phyloP scores from a whole-genome alignment of 2,797 vertebrate species.

The Sebastes reedi region DNA sequence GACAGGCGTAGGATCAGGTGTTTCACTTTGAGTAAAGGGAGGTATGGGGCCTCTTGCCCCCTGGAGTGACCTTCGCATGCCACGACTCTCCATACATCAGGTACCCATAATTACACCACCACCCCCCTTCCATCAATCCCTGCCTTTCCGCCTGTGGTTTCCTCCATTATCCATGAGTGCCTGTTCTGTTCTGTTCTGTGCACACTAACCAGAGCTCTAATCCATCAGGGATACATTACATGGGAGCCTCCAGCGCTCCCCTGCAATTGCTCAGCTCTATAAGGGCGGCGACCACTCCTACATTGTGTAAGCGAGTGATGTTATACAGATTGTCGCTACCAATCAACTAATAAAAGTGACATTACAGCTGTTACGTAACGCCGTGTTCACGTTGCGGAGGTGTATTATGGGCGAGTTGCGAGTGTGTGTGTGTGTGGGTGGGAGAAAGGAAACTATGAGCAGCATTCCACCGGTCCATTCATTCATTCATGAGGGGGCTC shows the following conservation, averaged over 20 bases:
- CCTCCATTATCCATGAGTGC: constrained; percentile 73
- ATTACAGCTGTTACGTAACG: constrained; percentile 44
- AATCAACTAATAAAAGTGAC: constrained; percentile 48
- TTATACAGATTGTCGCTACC: constrained; percentile 54
- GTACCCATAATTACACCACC: constrained; percentile 73
- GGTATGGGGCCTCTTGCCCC: constrained; percentile 66
- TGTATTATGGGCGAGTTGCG: constrained; percentile 12
- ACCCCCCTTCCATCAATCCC: constrained; percentile 28
- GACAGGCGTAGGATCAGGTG: constrained; percentile 70
- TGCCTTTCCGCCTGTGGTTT: constrained; percentile 68
- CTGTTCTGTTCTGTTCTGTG: constrained; percentile 66
- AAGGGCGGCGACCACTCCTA: constrained; percentile 44
- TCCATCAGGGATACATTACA: constrained; percentile 78
- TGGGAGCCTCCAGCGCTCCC: constrained; percentile 50
- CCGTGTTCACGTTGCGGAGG: background rate
- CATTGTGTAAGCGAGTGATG: constrained; percentile 58
- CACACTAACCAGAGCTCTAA: constrained; percentile 73
- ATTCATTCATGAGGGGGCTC: constrained; percentile 57
- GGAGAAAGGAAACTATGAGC: constrained; percentile 55
- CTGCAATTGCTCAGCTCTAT: constrained; percentile 46
- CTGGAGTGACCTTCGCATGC: constrained; percentile 69
- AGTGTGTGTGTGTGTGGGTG: constrained; percentile 28
- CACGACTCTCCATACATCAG: constrained; percentile 70
- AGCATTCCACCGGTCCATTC: constrained; percentile 69
- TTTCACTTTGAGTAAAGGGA: constrained; percentile 65